Evolutionary conservation across 2,113 vertebrate genomes (phyloP).

Genomic region (Willisornis vidua): DNA sequence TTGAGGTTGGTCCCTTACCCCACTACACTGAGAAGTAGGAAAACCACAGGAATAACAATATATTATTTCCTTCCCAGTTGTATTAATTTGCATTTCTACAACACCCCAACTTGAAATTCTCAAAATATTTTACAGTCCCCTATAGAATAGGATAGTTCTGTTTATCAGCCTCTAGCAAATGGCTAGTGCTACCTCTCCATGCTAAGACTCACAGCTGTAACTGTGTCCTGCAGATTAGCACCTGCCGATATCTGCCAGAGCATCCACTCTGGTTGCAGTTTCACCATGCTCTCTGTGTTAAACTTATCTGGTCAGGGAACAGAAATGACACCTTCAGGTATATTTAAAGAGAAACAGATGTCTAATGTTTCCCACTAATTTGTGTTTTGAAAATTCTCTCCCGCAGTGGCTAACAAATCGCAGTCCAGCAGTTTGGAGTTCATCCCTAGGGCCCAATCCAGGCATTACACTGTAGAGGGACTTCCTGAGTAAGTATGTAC

Average conservation of each 20-base stretch:
- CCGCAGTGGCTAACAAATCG: neutral
- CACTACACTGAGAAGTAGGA: neutral
- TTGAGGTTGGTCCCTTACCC: neutral
- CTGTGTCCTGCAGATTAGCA: neutral
- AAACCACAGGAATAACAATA: neutral
- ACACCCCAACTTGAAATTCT: neutral
- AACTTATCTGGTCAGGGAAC: neutral
- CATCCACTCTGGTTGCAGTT: neutral
- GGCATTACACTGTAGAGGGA: neutral
- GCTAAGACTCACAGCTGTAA: neutral
- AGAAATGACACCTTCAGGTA: constrained; percentile 1
- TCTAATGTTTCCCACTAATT: neutral
- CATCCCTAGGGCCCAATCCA: neutral
- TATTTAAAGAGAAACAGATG: constrained; percentile 14
- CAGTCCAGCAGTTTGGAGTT: neutral
- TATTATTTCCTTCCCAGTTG: neutral
- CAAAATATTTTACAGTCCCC: neutral
- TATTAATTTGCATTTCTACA: neutral
- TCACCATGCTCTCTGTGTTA: neutral
- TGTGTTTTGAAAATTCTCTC: neutral
- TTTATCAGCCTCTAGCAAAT: neutral
- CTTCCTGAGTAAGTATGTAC: neutral
- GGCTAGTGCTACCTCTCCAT: neutral
- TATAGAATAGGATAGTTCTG: neutral
- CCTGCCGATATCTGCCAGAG: neutral